phyloP scores from a whole-genome alignment of 2,113 vertebrate genomes.

The Scopus umbretta region DNA sequence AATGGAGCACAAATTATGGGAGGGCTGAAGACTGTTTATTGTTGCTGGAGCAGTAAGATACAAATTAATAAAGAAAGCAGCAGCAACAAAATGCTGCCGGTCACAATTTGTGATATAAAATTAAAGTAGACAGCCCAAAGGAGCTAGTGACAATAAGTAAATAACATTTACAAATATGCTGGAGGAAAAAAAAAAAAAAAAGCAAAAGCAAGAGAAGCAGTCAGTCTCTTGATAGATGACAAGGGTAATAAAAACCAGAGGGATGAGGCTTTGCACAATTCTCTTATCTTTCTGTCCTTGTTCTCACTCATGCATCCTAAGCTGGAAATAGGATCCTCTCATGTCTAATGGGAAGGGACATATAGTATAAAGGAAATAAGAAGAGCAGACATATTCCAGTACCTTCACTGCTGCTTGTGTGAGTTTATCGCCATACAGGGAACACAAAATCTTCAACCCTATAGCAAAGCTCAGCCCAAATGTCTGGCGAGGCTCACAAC shows the following conservation, averaged over 20 bases:
- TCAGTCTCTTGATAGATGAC: conserved; percentile 39
- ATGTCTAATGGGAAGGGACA: conserved; percentile 18
- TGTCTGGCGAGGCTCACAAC: neutral
- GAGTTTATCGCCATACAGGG: neutral
- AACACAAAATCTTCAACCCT: neutral
- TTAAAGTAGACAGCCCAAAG: conserved; percentile 55
- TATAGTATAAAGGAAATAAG: neutral
- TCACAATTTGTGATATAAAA: conserved; percentile 56
- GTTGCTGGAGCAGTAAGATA: conserved; percentile 7
- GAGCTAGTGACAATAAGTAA: conserved; percentile 53
- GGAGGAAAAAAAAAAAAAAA: neutral
- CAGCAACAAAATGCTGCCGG: conserved; percentile 18
- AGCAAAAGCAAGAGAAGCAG: neutral
- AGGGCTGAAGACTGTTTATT: neutral
- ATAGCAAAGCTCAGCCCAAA: neutral
- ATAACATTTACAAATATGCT: conserved; percentile 63
- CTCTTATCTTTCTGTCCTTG: conserved; percentile 37
- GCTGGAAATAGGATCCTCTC: conserved; percentile 15
- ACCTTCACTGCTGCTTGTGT: neutral
- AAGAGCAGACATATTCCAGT: neutral
- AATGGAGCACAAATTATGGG: neutral
- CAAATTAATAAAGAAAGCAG: conserved; percentile 58
- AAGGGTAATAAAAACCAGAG: conserved; percentile 38
- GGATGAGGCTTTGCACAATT: conserved; percentile 22
- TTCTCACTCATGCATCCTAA: conserved; percentile 32